Conservation (phyloP, 2,797 vertebrate genomes). For the Sebastes paucispinis region DNA sequence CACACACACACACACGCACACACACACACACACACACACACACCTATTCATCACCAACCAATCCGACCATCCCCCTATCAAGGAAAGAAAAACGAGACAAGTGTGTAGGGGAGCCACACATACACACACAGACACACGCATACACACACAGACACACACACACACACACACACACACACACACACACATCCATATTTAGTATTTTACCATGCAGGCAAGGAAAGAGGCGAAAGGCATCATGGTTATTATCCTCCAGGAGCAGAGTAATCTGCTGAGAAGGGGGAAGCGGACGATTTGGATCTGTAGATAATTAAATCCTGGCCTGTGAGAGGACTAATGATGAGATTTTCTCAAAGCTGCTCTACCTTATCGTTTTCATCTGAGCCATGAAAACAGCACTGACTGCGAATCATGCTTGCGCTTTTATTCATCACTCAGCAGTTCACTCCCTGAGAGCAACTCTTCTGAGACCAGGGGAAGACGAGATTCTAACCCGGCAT, state of each 20-base stretch:
- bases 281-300: conserved; percentile 67
- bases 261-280: conserved; percentile 73
- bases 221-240: conserved; percentile 50
- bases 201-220: conserved; percentile 48
- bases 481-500: conserved; percentile 40
- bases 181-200: conserved; percentile 6
- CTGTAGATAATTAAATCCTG: conserved; percentile 78
- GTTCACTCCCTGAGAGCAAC: conserved; percentile 48
- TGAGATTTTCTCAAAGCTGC: conserved; percentile 76
- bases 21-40: neutral
- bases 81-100: conserved; percentile 17
- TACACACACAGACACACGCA: neutral
- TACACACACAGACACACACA: neutral
- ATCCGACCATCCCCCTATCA: conserved; percentile 9
- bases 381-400: conserved; percentile 66
- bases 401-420: conserved; percentile 56
- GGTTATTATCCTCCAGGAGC: conserved; percentile 73
- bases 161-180: neutral
- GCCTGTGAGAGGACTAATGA: conserved; percentile 80
- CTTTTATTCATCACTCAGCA: conserved; percentile 75
- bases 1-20: neutral
- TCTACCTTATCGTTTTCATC: conserved; percentile 72
- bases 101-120: neutral
- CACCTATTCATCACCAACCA: conserved; percentile 39
- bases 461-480: conserved; percentile 49